phyloP scores from a whole-genome alignment of 2,113 vertebrate genomes.

The Myotis brandtii region DNA sequence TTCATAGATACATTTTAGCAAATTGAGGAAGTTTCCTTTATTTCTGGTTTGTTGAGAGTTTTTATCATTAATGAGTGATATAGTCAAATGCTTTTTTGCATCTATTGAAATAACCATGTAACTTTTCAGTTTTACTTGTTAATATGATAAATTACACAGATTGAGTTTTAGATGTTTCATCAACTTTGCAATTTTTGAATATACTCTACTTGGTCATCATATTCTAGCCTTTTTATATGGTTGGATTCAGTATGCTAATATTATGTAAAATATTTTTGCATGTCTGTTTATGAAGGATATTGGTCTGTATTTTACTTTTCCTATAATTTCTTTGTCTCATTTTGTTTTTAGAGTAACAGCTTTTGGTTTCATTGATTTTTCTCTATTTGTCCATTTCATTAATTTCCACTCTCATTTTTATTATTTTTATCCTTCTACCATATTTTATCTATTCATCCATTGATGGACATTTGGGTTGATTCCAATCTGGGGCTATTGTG shows the following conservation, averaged over 20 bases:
- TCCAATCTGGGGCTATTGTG: background rate
- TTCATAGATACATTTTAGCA: background rate
- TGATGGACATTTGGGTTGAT: background rate
- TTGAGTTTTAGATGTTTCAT: conserved; percentile 18
- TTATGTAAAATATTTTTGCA: background rate
- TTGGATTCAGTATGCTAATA: background rate
- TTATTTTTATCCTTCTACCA: background rate
- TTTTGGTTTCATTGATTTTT: background rate
- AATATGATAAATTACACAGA: background rate
- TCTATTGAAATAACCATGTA: background rate
- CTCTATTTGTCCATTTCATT: background rate
- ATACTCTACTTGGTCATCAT: background rate
- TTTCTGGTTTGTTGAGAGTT: conserved; percentile 9
- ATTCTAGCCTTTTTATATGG: background rate
- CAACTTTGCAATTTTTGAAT: background rate
- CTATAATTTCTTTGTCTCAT: background rate
- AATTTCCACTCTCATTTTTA: conserved; percentile 8
- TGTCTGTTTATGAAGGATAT: background rate
- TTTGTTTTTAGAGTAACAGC: conserved; percentile 8
- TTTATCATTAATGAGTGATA: background rate
- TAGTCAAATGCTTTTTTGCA: background rate
- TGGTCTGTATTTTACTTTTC: background rate
- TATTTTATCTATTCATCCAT: background rate
- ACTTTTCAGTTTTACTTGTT: background rate
- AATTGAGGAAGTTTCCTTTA: background rate